A percentile compares a stretch with the other conserved stretches of the same genome.
Evolutionary conservation across 2,113 vertebrate genomes (phyloP).

Genomic region (Oxyruncus cristatus): DNA sequence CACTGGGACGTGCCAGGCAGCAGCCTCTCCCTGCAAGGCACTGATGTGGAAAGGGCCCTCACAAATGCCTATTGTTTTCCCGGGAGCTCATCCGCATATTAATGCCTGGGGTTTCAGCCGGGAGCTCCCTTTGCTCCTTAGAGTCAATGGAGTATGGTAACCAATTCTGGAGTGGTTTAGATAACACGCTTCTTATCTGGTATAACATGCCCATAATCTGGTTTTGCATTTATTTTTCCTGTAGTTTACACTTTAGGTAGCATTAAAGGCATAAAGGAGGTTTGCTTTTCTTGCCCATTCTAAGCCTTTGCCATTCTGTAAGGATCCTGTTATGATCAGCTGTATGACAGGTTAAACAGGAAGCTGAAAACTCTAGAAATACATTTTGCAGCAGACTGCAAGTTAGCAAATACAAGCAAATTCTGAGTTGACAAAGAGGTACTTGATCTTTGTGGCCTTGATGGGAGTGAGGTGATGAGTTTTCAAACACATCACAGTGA

Average conservation of each 20-base stretch:
- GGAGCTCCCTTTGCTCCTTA: not conserved
- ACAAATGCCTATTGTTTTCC: constrained; percentile 33
- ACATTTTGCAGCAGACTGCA: not conserved
- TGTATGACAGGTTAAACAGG: not conserved
- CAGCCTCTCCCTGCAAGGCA: not conserved
- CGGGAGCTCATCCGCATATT: constrained; percentile 17
- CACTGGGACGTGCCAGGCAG: constrained; percentile 10
- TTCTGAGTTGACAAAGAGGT: not conserved
- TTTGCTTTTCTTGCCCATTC: not conserved
- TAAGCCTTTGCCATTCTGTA: not conserved
- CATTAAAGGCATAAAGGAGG: not conserved
- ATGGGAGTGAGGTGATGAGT: not conserved
- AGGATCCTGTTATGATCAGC: not conserved
- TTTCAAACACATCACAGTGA: not conserved
- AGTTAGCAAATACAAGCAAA: not conserved
- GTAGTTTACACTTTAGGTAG: not conserved
- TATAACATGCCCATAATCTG: not conserved
- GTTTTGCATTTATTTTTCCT: not conserved
- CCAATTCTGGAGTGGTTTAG: not conserved
- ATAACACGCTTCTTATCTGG: not conserved
- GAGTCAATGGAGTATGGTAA: not conserved
- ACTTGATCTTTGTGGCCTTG: not conserved
- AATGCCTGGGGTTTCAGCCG: not conserved
- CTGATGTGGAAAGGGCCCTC: not conserved
- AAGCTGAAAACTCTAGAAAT: not conserved